Base-by-base conservation (phyloP, 2,113 vertebrate genomes). In the Desmodus rotundus region DNA sequence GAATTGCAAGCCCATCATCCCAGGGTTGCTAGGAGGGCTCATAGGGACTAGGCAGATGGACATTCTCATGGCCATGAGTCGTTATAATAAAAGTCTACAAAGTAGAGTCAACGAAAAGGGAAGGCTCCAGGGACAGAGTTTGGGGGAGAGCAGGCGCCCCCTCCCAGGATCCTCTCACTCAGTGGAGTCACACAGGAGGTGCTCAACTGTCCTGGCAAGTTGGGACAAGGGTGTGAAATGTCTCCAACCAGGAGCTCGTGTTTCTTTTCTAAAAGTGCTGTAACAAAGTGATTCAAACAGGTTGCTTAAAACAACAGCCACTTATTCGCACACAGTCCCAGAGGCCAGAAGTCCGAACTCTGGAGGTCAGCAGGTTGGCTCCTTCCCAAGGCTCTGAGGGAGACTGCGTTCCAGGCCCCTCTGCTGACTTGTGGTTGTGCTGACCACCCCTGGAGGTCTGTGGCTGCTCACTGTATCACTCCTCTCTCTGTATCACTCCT, bases 361-460 rank as follows among this genome's bases (percentile, higher is more conserved):
- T 31, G 10, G 3, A 36, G 56, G 76, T 54, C 47, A 58, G 65
- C 65, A 36, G 41, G 26, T 47, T 33, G 43, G 43, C 33, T 52
- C 68, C 90, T 65, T 22, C 33, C 19, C 0, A 4, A 22, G 13
- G 19, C 47, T 31, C 20, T 5, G 24, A 41, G 50, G 19, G 17
- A 61, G 16, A 31, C 5, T 24, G 11, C 28, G 6, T 33, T 61
- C 43, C 43, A 8, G 19, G n/a, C 54, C 43, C 41, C 52, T 38
- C 43, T 33, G n/a, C 56, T 74, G 31, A 41, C n/a, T 50, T 50
- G 26, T 2, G 19, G 38, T 9, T 50, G 43, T 13, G 17, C 19
- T 5, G 4, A 45, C 19, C 11, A 9, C 12, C 26, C n/a, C 65
- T 54, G 36, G 20, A 2, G 1, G 11, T 28, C 8, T 6, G 6